Base-by-base conservation (phyloP, 1,140 invertebrate species). In the Drosophila eugracilis region DNA sequence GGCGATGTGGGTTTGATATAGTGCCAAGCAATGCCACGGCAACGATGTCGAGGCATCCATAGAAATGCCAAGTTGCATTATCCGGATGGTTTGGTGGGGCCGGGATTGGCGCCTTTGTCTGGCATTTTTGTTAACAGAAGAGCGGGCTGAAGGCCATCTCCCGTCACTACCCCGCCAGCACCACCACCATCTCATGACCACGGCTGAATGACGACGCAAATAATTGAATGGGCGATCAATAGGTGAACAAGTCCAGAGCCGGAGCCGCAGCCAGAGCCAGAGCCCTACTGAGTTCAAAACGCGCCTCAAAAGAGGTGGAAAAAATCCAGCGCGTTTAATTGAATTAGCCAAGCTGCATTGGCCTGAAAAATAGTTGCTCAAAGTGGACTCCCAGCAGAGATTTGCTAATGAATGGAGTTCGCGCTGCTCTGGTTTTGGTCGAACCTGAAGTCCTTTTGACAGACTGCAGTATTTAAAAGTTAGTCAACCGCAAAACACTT, bases 21-120 rank as follows among this genome's bases (percentile, higher is more conserved):
- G 72, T 81, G 65, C 73, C 41, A 62, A 44, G 74, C 70, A 77
- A 66, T 83, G 78, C 49, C 69, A 78, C 54, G 42, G 67, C 55
- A 78, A 39, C 65, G 50, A 39, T 72, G 59, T 60, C 39, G 49
- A 57, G 63, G 77, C 83, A 83, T 65, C 83, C 81, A 86, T 85
- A 88, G 83, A 85, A 85, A 85, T 88, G 77, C 83, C 69, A 52
- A 77, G 60, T 81, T 86, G 80, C 81, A 86, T 85, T 83, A 84
- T 78, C 30, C 60, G 55, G 42, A 53, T 39, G 74, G 39, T 55
- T 9, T 48, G 32, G 12, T 22, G 50, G 5, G 24, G 62, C n/a
- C 41, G 22, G 32, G 19, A 59, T 60, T 55, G 76, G 78, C 77
- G 77, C 77, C 53, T 80, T 79, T 79, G 65, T 77, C 52, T 83